Percentiles rank a stretch among this genome's conserved stretches.
Evolutionary conservation across 2,888 invertebrate species (phyloP).

Genomic region (Athetis lepigone): DNA sequence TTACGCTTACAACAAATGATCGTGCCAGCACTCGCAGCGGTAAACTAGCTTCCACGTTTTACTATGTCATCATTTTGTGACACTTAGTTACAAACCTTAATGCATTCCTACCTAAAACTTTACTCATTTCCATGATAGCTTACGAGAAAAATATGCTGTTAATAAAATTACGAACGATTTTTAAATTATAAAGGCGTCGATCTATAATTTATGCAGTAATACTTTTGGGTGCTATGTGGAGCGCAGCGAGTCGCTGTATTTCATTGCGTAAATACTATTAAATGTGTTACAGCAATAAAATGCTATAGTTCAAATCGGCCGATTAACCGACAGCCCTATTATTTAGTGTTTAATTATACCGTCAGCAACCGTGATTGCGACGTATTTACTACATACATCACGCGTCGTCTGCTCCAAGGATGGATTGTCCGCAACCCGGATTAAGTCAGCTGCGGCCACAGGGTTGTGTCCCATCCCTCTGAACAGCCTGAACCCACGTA

Average conservation of each 20-base stretch:
- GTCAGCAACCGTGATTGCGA: slow-evolving; percentile 47
- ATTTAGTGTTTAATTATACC: slow-evolving; percentile 56
- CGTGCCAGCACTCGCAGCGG: slow-evolving; percentile 41
- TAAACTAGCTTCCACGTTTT: slow-evolving; percentile 47
- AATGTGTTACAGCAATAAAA: slow-evolving; percentile 8
- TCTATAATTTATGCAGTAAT: background rate
- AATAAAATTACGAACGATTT: slow-evolving; percentile 20
- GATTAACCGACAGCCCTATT: slow-evolving; percentile 32
- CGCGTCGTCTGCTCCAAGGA: slow-evolving; percentile 47
- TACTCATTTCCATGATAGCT: slow-evolving; percentile 14
- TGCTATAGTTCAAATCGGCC: slow-evolving; percentile 16
- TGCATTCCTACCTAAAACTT: slow-evolving; percentile 30
- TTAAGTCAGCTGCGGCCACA: slow-evolving; percentile 56
- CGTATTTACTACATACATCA: slow-evolving; percentile 56
- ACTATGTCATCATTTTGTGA: slow-evolving; percentile 42
- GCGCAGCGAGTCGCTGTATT: slow-evolving; percentile 1
- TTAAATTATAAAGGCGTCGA: background rate
- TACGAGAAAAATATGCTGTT: slow-evolving; percentile 7
- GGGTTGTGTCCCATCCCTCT: slow-evolving; percentile 45
- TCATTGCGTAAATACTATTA: slow-evolving; percentile 5
- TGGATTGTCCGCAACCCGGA: slow-evolving; percentile 56
- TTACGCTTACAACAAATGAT: slow-evolving; percentile 55
- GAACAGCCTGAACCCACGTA: slow-evolving; percentile 54
- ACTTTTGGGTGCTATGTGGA: slow-evolving; percentile 1
- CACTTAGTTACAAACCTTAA: slow-evolving; percentile 40